Evolutionary conservation across 1,140 invertebrate species (phyloP).

Genomic region (Parapsyche elsis): DNA sequence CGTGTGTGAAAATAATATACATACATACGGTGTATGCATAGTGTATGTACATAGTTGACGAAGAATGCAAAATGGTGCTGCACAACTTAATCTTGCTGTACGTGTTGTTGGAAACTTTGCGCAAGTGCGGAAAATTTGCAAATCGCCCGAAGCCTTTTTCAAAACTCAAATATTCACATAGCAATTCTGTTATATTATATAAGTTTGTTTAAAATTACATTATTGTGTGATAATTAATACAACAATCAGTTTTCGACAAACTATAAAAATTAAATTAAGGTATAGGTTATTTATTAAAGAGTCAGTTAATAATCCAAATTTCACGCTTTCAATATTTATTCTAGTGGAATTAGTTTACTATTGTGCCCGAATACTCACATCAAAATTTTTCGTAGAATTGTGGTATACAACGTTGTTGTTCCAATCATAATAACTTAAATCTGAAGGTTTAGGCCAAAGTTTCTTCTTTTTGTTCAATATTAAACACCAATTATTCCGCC

Average conservation of each 20-base stretch:
- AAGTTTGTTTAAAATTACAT: too few relatives aligned
- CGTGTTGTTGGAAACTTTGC: constrained; percentile 10
- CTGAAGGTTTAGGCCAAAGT: constrained; percentile 71
- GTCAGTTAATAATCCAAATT: too few relatives aligned
- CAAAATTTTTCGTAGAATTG: constrained; percentile 77
- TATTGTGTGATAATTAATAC: too few relatives aligned
- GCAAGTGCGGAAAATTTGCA: neutral
- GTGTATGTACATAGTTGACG: neutral
- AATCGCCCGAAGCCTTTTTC: constrained; percentile 9
- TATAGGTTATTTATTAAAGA: too few relatives aligned
- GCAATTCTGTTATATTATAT: too few relatives aligned
- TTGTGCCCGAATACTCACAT: constrained; percentile 53
- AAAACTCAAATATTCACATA: too few relatives aligned
- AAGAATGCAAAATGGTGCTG: neutral
- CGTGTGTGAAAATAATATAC: neutral
- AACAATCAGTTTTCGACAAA: too few relatives aligned
- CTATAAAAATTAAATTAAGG: too few relatives aligned
- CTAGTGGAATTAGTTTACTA: too few relatives aligned
- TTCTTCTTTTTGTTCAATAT: constrained; percentile 75
- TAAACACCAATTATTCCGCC: constrained; percentile 76
- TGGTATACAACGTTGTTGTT: constrained; percentile 71
- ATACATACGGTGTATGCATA: neutral
- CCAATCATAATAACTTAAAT: constrained; percentile 83
- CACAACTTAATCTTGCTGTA: constrained; percentile 16
- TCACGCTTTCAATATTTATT: too few relatives aligned